Base-by-base conservation (phyloP, 2,113 vertebrate genomes). In the Psammodynastes pulverulentus region DNA sequence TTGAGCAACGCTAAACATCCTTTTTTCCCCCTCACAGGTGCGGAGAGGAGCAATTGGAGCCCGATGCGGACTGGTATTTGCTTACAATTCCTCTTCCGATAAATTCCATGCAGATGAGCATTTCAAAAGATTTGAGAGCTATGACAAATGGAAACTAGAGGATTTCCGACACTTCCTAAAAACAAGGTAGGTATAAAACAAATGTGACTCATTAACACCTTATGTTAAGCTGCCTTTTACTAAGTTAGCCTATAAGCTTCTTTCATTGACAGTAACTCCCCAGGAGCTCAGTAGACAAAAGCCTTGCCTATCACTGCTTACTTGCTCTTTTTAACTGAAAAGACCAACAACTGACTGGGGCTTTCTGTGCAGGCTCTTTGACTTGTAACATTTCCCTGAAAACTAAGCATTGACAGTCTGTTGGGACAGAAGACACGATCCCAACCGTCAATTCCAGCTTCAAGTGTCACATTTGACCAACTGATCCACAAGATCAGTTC, bases 1-100 rank as follows among this genome's bases (percentile, higher is more conserved):
- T 79, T 24, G n/a, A 54, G 23, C 89, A 15, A 19, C 21, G 24
- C 84, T 86, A 29, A 79, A 21, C 34, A 79, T 48, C 48, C 49
- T 84, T 46, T 43, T 49, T 85, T 94, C 9, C 87, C 29, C 23
- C 89, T 90, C 26, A 0, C 49, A 99, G 99, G 99, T 99, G 13
- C 98, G 99, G 29, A 98, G 98, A 93, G 99, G 99, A 1, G 98
- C 98, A 92, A 99, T 99, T 0, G 99, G 99, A n/a, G 98, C 98
- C 1, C 99, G 98, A 94, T 99, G 98, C 26, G 99, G 99, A 34
- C 95, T 99, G 94, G 98, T 99, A 79, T 99, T 99, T 94, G 98
- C 98, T 0, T 99, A 99, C 93, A 99, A 97, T 0, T 98, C 97
- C 0, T 90, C 97, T 7, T 97, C 98, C 0, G 93, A 97, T 0